Evolutionary conservation across 2,888 invertebrate species (phyloP).

Genomic region (Calliopum simillimum): DNA sequence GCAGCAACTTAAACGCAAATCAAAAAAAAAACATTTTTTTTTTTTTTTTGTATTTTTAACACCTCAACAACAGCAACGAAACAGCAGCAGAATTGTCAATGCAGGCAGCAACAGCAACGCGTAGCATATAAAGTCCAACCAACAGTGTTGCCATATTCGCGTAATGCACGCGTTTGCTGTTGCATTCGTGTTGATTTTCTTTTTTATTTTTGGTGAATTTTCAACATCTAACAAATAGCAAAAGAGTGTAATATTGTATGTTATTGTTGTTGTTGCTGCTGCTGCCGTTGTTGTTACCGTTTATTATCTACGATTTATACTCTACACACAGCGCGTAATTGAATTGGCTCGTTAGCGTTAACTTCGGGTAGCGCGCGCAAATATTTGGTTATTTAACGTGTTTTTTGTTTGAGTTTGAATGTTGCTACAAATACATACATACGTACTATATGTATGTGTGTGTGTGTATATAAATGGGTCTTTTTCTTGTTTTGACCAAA

Average conservation of each 20-base stretch:
- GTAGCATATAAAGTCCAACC: background rate
- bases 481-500: conserved; percentile 24
- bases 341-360: conserved; percentile 44
- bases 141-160: background rate
- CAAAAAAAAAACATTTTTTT: too few species aligned
- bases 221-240: conserved; percentile 4
- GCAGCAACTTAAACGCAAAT: background rate
- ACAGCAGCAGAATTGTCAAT: conserved; percentile 9
- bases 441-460: background rate
- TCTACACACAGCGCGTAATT: conserved; percentile 36
- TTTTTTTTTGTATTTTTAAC: conserved; percentile 6
- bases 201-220: background rate
- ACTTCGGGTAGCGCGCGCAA: conserved; percentile 22
- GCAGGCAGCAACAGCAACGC: conserved; percentile 5
- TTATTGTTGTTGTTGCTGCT: conserved; percentile 6
- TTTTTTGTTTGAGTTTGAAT: conserved; percentile 5
- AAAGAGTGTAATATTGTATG: background rate
- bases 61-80: conserved; percentile 11
- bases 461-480: background rate
- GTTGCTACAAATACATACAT: background rate
- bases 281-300: background rate
- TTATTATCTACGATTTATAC: conserved; percentile 21
- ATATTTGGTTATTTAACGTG: conserved; percentile 30
- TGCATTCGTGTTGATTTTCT: conserved; percentile 16
- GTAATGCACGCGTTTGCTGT: background rate